Evolutionary conservation across 2,888 invertebrate genomes (phyloP).

Genomic region (Lithophane socia): DNA sequence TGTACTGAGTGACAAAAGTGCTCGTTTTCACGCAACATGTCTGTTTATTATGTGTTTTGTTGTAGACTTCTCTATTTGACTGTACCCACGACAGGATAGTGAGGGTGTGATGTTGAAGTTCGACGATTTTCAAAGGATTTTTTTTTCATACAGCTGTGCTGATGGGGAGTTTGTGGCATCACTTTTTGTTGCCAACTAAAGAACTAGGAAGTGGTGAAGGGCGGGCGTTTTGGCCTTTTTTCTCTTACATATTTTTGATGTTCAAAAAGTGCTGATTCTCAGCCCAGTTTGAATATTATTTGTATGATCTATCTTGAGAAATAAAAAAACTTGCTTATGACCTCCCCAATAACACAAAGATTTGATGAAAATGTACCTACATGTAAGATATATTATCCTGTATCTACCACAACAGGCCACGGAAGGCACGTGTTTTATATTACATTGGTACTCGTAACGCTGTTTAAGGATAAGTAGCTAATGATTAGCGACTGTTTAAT

Average conservation of each 20-base stretch:
- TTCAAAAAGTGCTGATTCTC: too few species aligned
- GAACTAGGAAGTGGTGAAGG: too few species aligned
- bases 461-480: neutral
- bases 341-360: neutral
- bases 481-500: neutral
- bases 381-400: neutral
- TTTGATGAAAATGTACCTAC: neutral
- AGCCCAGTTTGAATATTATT: neutral
- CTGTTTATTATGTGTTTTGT: constrained; percentile 68
- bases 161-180: too few species aligned
- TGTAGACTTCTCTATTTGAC: constrained; percentile 58
- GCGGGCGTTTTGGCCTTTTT: too few species aligned
- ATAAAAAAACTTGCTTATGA: neutral
- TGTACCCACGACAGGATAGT: constrained; percentile 47
- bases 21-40: constrained; percentile 73
- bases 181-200: too few species aligned
- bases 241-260: too few species aligned
- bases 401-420: neutral
- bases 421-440: neutral
- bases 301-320: neutral
- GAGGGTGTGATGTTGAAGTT: constrained; percentile 50
- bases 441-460: neutral
- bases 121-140: neutral
- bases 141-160: neutral
- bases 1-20: constrained; percentile 73